These are phyloP conservation scores for Drosophila bunnanda DNA, from an alignment of 2,888 invertebrate species.

Conservation along the genomic window DNA sequence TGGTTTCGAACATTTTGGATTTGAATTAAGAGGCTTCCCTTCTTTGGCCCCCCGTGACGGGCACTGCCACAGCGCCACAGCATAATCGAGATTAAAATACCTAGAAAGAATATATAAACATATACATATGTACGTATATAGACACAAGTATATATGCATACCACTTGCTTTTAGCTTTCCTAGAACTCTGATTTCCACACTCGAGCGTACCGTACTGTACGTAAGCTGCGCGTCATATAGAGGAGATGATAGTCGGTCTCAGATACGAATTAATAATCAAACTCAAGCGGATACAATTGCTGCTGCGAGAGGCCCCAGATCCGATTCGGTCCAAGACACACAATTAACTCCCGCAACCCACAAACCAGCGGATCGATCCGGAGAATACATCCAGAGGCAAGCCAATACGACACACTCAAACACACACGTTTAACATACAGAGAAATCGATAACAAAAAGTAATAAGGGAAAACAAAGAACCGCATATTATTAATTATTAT, in stretches of 20 bases:
- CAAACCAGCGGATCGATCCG: constrained; percentile 26
- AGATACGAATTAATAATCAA: constrained; percentile 46
- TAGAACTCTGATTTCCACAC: constrained; percentile 66
- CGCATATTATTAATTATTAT: constrained; percentile 80
- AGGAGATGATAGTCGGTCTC: constrained; percentile 28
- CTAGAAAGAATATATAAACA: constrained; percentile 50
- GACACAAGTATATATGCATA: constrained; percentile 55
- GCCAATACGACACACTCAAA: constrained; percentile 16
- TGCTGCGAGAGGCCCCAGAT: constrained; percentile 30
- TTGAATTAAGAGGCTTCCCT: constrained; percentile 32
- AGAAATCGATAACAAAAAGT: constrained; percentile 60
- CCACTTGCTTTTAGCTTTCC: constrained; percentile 78
- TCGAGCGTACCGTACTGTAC: constrained; percentile 19
- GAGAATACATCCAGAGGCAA: constrained; percentile 38
- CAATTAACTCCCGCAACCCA: constrained; percentile 33
- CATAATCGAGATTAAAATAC: constrained; percentile 59
- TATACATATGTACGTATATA: constrained; percentile 49
- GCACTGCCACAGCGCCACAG: constrained; percentile 44
- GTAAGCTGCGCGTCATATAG: constrained; percentile 36
- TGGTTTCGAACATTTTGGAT: constrained; percentile 24
- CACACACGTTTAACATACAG: constrained; percentile 33
- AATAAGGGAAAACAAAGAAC: constrained; percentile 32
- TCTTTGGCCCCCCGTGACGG: constrained; percentile 6
- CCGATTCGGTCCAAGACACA: constrained; percentile 39
- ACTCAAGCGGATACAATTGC: constrained; percentile 30